These are phyloP conservation scores for Eupithecia centaureata DNA, from an alignment of 2,888 invertebrate genomes.

Conservation along the genomic window DNA sequence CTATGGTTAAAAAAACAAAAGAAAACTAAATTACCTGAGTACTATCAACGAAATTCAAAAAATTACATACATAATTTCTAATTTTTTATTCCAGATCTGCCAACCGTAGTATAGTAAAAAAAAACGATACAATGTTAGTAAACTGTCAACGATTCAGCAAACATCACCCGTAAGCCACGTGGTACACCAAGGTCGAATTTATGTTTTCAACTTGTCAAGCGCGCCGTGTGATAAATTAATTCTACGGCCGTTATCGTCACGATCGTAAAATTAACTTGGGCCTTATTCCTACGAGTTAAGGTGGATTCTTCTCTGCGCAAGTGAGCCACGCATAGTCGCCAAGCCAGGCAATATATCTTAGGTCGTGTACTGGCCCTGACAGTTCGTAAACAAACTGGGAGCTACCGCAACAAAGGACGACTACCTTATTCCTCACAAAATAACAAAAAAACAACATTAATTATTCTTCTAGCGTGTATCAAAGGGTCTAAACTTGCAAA, in stretches of 20 bases:
- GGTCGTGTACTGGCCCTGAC: slow-evolving; percentile 84
- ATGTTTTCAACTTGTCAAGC: slow-evolving; percentile 85
- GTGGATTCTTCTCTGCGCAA: slow-evolving; percentile 55
- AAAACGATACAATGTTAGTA: slow-evolving; percentile 30
- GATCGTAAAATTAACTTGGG: slow-evolving; percentile 43
- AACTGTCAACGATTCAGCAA: slow-evolving; percentile 54
- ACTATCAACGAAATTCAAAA: too few species aligned
- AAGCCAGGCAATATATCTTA: slow-evolving; percentile 85
- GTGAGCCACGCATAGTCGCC: slow-evolving; percentile 81
- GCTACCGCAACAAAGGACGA: slow-evolving; percentile 80
- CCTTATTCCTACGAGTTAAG: slow-evolving; percentile 49
- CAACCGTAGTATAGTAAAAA: slow-evolving; percentile 21
- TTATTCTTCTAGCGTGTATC: slow-evolving; percentile 39
- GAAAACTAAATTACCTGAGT: too few species aligned
- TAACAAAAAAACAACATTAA: slow-evolving; percentile 45
- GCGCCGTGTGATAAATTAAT: slow-evolving; percentile 84
- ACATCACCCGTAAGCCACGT: slow-evolving; percentile 76
- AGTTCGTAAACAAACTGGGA: slow-evolving; percentile 85
- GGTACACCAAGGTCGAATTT: slow-evolving; percentile 84
- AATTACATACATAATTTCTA: too few species aligned
- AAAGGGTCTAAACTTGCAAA: slow-evolving; percentile 48
- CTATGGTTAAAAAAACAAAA: too few species aligned
- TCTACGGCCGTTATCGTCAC: slow-evolving; percentile 80
- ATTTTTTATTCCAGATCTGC: not conserved
- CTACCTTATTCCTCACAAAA: slow-evolving; percentile 56